These are phyloP conservation scores for Dreissena rostriformis DNA, from an alignment of 1,140 invertebrate species.

Conservation along the genomic window DNA sequence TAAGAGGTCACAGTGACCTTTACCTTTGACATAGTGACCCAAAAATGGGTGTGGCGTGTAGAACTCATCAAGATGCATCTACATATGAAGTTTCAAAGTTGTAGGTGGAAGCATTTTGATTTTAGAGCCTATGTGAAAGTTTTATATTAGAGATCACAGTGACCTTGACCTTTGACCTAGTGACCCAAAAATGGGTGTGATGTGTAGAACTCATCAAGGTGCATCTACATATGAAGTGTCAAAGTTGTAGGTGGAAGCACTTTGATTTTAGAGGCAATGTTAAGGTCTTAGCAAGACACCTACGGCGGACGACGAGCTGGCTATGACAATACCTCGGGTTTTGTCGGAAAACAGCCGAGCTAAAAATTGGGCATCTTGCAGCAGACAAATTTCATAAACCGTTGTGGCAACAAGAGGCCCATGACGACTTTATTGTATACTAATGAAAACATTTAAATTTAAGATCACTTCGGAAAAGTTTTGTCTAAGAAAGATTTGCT, in stretches of 20 bases:
- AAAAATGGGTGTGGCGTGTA: conserved; percentile 25
- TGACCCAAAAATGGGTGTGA: conserved; percentile 12
- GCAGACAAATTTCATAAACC: not conserved
- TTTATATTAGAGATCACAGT: conserved; percentile 11
- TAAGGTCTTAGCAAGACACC: too few species aligned
- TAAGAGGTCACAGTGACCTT: conserved; percentile 14
- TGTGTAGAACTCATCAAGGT: conserved; percentile 27
- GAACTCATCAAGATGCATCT: conserved; percentile 23
- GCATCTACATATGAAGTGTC: conserved; percentile 31
- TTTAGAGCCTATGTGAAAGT: conserved; percentile 26
- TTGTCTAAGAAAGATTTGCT: too few species aligned
- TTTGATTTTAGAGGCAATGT: conserved; percentile 11
- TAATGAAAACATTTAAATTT: too few species aligned
- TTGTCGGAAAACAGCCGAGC: conserved; percentile 36
- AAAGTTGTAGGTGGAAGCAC: conserved; percentile 37
- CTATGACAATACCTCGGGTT: conserved; percentile 35
- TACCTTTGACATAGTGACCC: conserved; percentile 20
- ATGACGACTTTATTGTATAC: not conserved
- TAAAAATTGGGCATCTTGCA: conserved; percentile 11
- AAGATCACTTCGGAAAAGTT: too few species aligned
- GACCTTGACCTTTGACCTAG: not conserved
- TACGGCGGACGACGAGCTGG: conserved; percentile 20
- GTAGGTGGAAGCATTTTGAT: conserved; percentile 25
- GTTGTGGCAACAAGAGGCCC: not conserved
- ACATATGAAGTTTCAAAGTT: conserved; percentile 38